These are phyloP conservation scores for Thalassaphorura encarpata DNA, from an alignment of 1,140 invertebrate species.

Conservation along the genomic window DNA sequence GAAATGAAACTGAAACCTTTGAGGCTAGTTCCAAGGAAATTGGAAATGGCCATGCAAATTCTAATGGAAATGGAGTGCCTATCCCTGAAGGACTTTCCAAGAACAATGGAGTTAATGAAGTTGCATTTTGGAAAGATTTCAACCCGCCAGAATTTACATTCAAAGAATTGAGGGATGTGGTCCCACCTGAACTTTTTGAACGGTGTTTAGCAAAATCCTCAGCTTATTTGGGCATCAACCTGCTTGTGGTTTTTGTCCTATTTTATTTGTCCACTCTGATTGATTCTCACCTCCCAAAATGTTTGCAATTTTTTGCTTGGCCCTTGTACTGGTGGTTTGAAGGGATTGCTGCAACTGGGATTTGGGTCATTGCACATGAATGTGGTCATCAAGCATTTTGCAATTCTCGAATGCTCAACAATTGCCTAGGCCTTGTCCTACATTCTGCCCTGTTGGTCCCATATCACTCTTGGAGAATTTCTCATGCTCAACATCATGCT, in stretches of 20 bases:
- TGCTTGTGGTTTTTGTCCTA: background rate
- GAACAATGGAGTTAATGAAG: no score
- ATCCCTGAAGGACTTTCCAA: no score
- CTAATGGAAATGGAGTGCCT: no score
- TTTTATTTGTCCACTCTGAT: background rate
- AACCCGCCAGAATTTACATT: background rate
- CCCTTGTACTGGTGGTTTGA: constrained; percentile 4
- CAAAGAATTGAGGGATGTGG: background rate
- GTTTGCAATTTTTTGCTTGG: background rate
- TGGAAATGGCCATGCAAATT: no score
- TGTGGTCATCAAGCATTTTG: constrained; percentile 2
- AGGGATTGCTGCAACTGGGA: background rate
- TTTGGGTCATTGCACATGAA: constrained; percentile 7
- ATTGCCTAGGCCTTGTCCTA: background rate
- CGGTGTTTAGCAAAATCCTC: background rate
- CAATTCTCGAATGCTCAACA: background rate
- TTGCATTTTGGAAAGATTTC: no score
- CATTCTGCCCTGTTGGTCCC: background rate
- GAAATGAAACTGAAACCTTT: no score
- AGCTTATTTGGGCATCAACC: background rate
- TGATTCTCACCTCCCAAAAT: background rate
- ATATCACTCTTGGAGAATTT: constrained; percentile 2
- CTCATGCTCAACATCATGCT: constrained; percentile 5
- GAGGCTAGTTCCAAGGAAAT: no score
- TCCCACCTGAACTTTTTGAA: background rate